phyloP scores from a whole-genome alignment of 2,888 invertebrate species.

The Machimus rusticus region DNA sequence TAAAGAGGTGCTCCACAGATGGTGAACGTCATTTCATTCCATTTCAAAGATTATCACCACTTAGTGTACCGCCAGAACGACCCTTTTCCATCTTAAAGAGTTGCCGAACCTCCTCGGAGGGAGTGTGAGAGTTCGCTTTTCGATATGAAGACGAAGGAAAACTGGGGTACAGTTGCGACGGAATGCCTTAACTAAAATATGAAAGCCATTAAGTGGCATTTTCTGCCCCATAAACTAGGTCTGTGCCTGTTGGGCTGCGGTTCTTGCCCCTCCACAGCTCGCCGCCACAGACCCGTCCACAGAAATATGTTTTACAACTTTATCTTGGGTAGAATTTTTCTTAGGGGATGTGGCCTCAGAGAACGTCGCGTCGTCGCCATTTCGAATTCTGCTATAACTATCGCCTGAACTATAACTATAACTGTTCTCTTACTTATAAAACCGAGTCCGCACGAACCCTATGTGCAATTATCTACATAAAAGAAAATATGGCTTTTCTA shows the following conservation, averaged over 20 bases:
- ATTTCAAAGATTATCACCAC: neutral
- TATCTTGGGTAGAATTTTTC: conserved; percentile 14
- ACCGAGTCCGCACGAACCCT: neutral
- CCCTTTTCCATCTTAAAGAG: neutral
- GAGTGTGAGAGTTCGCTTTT: neutral
- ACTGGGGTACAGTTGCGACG: neutral
- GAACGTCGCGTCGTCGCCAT: neutral
- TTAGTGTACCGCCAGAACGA: neutral
- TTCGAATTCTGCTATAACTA: neutral
- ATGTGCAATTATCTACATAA: conserved; percentile 22
- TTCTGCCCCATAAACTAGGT: conserved; percentile 32
- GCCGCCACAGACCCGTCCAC: neutral
- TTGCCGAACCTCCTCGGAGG: neutral
- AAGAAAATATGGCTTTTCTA: conserved; percentile 1
- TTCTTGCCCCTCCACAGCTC: neutral
- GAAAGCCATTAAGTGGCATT: conserved; percentile 35
- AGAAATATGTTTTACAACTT: conserved; percentile 31
- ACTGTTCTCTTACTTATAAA: neutral
- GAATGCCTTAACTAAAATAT: conserved; percentile 34
- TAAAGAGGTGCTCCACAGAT: neutral
- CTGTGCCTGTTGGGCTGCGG: neutral
- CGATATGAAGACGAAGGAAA: neutral
- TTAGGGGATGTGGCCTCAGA: neutral
- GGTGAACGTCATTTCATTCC: neutral
- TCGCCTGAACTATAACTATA: neutral